These are phyloP conservation scores for Epinephelus coioides DNA, from an alignment of 2,797 vertebrate genomes.

Conservation along the genomic window DNA sequence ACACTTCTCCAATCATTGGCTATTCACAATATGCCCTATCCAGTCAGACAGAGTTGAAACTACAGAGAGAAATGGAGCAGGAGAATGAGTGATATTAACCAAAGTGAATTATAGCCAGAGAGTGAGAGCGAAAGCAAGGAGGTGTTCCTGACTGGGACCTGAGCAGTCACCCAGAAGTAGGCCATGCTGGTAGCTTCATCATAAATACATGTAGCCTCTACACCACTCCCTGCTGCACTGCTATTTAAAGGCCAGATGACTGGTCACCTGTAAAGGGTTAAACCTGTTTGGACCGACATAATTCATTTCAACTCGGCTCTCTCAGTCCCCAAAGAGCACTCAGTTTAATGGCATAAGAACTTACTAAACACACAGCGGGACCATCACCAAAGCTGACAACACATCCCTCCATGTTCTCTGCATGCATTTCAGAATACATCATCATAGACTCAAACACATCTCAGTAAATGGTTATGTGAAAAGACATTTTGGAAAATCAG, in stretches of 20 bases:
- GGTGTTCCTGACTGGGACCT: conserved; percentile 34
- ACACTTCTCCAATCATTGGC: neutral
- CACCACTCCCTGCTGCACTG: conserved; percentile 26
- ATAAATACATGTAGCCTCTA: conserved; percentile 72
- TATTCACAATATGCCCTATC: too few species aligned
- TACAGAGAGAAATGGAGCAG: neutral
- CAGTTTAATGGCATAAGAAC: conserved; percentile 28
- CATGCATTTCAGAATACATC: conserved; percentile 17
- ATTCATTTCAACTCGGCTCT: conserved; percentile 38
- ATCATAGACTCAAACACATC: neutral
- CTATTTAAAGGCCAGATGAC: conserved; percentile 71
- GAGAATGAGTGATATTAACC: neutral
- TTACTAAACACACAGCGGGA: conserved; percentile 15
- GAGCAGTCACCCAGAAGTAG: conserved; percentile 73
- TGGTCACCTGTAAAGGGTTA: conserved; percentile 65
- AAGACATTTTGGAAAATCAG: neutral
- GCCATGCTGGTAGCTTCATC: conserved; percentile 64
- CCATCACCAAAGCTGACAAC: neutral
- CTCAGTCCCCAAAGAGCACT: conserved; percentile 24
- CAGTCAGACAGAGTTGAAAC: neutral
- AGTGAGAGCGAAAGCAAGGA: conserved; percentile 6
- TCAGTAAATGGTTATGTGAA: neutral
- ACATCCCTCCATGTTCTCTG: neutral
- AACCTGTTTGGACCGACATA: conserved; percentile 48
- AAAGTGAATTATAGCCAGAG: conserved; percentile 15